Evolutionary conservation across 2,113 vertebrate species (phyloP).

Genomic region (Sinosuthora webbiana): DNA sequence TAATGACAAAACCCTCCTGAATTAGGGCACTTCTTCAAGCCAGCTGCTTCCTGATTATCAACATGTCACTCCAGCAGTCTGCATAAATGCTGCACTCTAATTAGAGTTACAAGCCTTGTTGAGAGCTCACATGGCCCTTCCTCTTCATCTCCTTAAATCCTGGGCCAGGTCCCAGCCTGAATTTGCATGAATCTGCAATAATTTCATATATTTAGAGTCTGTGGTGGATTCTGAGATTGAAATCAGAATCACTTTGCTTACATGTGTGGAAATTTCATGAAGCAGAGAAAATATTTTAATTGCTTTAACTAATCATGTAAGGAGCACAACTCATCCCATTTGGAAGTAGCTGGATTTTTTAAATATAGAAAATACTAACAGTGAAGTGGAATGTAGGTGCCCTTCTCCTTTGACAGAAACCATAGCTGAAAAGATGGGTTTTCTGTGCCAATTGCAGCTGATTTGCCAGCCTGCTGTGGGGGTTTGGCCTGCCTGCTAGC

Average conservation of each 20-base stretch:
- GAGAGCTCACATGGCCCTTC: neutral
- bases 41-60: conserved; percentile 53
- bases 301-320: neutral
- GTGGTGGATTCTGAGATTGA: neutral
- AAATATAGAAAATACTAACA: neutral
- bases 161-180: neutral
- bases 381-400: neutral
- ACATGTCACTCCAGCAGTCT: neutral
- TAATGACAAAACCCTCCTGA: neutral
- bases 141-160: neutral
- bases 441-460: neutral
- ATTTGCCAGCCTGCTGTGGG: neutral
- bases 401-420: neutral
- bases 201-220: neutral
- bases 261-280: neutral
- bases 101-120: conserved; percentile 28
- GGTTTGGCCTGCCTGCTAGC: neutral
- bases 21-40: neutral
- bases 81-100: conserved; percentile 6
- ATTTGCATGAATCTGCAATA: neutral
- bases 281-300: neutral
- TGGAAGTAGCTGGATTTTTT: neutral
- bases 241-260: neutral
- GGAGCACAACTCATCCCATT: neutral
- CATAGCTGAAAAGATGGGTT: neutral